phyloP scores from a whole-genome alignment of 2,888 invertebrate genomes.

The Sisyra nigra region DNA sequence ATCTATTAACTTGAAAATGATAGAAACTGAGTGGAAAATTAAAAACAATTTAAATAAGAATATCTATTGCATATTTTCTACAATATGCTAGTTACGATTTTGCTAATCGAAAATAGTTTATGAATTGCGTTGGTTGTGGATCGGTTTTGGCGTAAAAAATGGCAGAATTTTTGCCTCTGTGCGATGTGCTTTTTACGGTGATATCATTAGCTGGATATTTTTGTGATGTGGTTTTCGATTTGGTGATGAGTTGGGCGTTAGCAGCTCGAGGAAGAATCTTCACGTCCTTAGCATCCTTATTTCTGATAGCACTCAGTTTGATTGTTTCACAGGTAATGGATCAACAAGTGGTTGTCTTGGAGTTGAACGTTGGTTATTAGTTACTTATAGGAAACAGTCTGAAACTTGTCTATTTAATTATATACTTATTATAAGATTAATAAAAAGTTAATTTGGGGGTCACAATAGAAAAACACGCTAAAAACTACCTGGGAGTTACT shows the following conservation, averaged over 20 bases:
- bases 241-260: constrained; percentile 71
- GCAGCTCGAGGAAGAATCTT: constrained; percentile 47
- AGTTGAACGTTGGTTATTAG: no score
- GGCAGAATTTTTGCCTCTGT: constrained; percentile 79
- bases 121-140: constrained; percentile 8
- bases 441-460: no score
- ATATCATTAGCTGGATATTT: constrained; percentile 80
- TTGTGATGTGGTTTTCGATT: constrained; percentile 80
- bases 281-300: constrained; percentile 50
- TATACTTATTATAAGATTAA: no score
- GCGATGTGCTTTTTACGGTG: constrained; percentile 83
- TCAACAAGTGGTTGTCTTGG: no score
- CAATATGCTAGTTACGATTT: constrained; percentile 7
- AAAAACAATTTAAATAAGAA: not conserved
- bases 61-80: not conserved
- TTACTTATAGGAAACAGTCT: no score
- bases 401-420: no score
- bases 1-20: no score
- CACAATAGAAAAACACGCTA: no score
- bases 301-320: constrained; percentile 54
- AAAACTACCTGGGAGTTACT: no score
- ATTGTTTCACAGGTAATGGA: constrained; percentile 49
- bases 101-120: no score
- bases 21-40: no score
- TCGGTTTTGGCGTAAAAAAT: constrained; percentile 19